Evolutionary conservation across 2,888 invertebrate species (phyloP), one percentile per base, ranked within the genome.

Genomic region (Tyria jacobaeae): DNA sequence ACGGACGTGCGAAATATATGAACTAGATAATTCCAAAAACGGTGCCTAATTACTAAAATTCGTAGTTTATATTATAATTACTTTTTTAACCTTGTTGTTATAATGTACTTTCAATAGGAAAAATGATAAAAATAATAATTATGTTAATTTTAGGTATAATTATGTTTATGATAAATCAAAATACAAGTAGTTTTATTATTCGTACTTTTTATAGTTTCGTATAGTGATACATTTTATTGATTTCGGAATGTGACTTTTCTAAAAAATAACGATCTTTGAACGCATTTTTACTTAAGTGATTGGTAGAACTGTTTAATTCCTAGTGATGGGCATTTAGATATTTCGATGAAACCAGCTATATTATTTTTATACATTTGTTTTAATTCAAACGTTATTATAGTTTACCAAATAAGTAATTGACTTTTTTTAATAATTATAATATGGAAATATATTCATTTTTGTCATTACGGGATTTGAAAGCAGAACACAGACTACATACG

Each of bases 211-310:
- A 31, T 37, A 41, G 0, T 41, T 2, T 9, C 41, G 17, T 17
- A 1, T 41, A 10, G 10, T 41, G 21, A 17, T 21, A n/a, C n/a
- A n/a, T n/a, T n/a, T 44, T 1, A 25, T 37, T 17, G 6, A 7
- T 37, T 39, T 25, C n/a, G 17, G 31, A 54, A 31, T 31, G 39
- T 4, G 12, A 25, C n/a, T n/a, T 9, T n/a, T n/a, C 6, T 15
- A 15, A 10, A 21, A 4, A 37, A 25, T 37, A 47, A 35, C 14
- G 17, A n/a, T n/a, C 10, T 27, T 52, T n/a, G 73, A 74, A 76
- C 75, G 73, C 69, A 68, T 56, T 48, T 57, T 54, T 64, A 10
- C 54, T 21, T 2, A 17, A 57, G 53, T 54, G 51, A 70, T 71
- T 68, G 69, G 73, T 57, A 66, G 54, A 10, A 25, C 55, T 62